Base-by-base conservation (phyloP, 2,797 vertebrate species). In the Epinephelus coioides region DNA sequence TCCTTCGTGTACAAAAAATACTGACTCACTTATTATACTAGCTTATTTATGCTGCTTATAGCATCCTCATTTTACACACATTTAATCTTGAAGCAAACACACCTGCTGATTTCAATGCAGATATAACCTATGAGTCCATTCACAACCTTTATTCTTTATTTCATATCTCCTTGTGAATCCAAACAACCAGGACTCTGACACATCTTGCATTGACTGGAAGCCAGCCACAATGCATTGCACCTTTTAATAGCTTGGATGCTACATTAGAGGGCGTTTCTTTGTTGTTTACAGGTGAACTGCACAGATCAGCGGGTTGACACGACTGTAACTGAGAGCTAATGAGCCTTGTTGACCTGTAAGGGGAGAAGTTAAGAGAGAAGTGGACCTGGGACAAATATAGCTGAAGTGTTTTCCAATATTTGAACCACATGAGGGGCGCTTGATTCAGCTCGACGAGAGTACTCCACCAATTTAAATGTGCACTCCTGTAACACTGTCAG, bases 161-260 rank as follows among this genome's bases (percentile, higher is more conserved):
- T 12, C 34, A 34, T 34, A 8, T 34, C n/a, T 68, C 50, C 18
- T 40, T 53, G 18, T 17, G 55, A 46, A 62, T 72, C 17, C 27
- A 57, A 57, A 54, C 27, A 40, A 61, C 49, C 57, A 30, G 19
- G 30, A 44, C 19, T 57, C 44, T 18, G 0, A 0, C 23, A 50
- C 40, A 14, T 15, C 46, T 11, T 51, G 27, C 27, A 19, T 15
- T 53, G 23, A 68, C 44, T 43, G 14, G 19, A 44, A 38, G 14
- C 56, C 54, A 60, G 25, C 6, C 6, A 53, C 23, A 64, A 63
- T 47, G 4, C 70, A 89, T 94, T 96, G 95, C 95, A 96, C 94
- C 95, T 75, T 95, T 95, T 95, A 95, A 95, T 94, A 93, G 61
- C 75, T 71, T 73, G 49, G 62, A 78, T 77, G 83, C 87, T 92